Evolutionary conservation across 1,140 invertebrate genomes (phyloP).

Genomic region (Orchesella cincta): DNA sequence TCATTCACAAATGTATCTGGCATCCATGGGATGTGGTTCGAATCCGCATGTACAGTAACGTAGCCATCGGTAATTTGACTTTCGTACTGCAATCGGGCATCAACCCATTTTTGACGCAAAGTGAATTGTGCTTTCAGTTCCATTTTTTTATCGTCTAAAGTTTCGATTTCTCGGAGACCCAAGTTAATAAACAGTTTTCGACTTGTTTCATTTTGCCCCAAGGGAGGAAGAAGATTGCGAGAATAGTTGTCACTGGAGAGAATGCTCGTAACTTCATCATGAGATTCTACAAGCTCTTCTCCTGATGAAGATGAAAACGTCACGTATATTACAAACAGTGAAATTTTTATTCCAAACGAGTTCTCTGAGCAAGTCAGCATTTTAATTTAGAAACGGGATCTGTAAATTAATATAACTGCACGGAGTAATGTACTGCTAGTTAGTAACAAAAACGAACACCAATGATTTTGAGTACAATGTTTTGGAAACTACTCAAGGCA

Average conservation of each 20-base stretch:
- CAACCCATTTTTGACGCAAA: background rate
- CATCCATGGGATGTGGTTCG: background rate
- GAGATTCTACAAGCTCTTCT: background rate
- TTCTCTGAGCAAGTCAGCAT: too few relatives aligned
- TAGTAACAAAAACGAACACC: too few relatives aligned
- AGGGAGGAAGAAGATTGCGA: background rate
- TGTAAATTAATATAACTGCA: too few relatives aligned
- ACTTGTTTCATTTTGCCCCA: background rate
- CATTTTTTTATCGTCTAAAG: background rate
- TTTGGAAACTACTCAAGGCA: too few relatives aligned
- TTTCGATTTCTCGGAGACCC: background rate
- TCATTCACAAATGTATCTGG: background rate
- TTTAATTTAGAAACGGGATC: too few relatives aligned
- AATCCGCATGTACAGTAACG: background rate
- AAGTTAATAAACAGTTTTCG: background rate
- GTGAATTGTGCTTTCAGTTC: background rate
- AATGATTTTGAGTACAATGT: too few relatives aligned
- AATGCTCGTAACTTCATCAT: background rate
- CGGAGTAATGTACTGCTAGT: too few relatives aligned
- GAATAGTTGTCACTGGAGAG: background rate
- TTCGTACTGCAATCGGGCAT: background rate
- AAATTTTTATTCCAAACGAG: too few relatives aligned
- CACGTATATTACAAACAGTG: background rate
- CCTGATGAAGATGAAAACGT: too few relatives aligned
- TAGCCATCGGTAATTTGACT: background rate